Evolutionary conservation across 2,113 vertebrate genomes (phyloP).

Genomic region (Nothocercus nigrocapillus): DNA sequence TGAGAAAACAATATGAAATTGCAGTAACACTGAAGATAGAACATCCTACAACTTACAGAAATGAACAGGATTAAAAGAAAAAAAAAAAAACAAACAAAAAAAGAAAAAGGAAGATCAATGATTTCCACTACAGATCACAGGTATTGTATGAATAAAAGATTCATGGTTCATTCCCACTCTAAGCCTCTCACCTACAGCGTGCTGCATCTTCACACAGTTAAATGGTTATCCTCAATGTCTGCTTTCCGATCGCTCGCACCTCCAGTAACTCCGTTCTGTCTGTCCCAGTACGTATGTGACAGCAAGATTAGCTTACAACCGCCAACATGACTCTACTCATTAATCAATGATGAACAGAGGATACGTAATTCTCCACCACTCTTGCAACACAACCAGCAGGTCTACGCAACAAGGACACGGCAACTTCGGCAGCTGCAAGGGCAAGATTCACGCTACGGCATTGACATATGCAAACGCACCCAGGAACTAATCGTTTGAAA

Average conservation of each 20-base stretch:
- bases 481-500: neutral
- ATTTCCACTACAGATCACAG: neutral
- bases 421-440: neutral
- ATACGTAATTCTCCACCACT: neutral
- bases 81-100: neutral
- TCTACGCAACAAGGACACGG: neutral
- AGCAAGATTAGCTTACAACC: neutral
- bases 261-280: neutral
- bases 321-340: neutral
- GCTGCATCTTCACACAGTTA: neutral
- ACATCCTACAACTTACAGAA: neutral
- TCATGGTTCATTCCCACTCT: neutral
- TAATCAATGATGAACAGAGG: neutral
- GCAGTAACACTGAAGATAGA: neutral
- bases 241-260: neutral
- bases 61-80: neutral
- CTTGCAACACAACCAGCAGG: neutral
- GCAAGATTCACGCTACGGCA: neutral
- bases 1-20: neutral
- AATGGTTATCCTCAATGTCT: neutral
- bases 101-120: neutral
- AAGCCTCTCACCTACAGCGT: neutral
- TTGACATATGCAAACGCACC: rapidly evolving
- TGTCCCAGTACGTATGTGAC: neutral
- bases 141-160: neutral